Evolutionary conservation across 2,113 vertebrate species (phyloP).

Genomic region (Sinocyclocheilus rhinocerous): DNA sequence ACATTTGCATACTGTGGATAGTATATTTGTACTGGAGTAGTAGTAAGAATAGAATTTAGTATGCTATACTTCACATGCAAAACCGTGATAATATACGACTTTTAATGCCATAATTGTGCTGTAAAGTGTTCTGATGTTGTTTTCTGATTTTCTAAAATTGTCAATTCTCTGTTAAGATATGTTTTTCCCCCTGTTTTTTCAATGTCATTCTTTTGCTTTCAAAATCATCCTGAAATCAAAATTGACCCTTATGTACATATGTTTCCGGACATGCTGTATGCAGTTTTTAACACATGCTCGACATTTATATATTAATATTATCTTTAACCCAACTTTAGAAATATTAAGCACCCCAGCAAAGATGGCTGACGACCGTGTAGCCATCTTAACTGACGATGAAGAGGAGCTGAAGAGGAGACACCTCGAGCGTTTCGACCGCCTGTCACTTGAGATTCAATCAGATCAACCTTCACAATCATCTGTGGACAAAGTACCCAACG

Average conservation of each 20-base stretch:
- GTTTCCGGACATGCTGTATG: no score
- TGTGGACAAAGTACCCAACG: slow-evolving; percentile 3
- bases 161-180: slow-evolving; percentile 61
- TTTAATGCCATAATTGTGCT: background rate
- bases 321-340: background rate
- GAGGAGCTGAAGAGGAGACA: slow-evolving; percentile 94
- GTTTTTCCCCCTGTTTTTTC: slow-evolving; percentile 49
- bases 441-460: slow-evolving; percentile 72
- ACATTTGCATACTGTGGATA: background rate
- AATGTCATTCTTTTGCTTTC: background rate
- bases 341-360: slow-evolving; percentile 76
- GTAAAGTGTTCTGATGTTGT: background rate
- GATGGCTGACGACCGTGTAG: slow-evolving; percentile 91
- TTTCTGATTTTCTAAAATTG: no score
- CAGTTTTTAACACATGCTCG: background rate
- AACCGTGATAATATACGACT: background rate
- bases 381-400: slow-evolving; percentile 94
- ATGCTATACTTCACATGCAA: background rate
- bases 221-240: background rate
- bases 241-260: background rate
- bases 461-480: slow-evolving; percentile 35
- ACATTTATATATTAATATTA: background rate
- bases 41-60: background rate
- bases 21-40: background rate
- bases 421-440: slow-evolving; percentile 82